Conservation (phyloP, 1,140 invertebrate species). For the Coenobita brevimanus region DNA sequence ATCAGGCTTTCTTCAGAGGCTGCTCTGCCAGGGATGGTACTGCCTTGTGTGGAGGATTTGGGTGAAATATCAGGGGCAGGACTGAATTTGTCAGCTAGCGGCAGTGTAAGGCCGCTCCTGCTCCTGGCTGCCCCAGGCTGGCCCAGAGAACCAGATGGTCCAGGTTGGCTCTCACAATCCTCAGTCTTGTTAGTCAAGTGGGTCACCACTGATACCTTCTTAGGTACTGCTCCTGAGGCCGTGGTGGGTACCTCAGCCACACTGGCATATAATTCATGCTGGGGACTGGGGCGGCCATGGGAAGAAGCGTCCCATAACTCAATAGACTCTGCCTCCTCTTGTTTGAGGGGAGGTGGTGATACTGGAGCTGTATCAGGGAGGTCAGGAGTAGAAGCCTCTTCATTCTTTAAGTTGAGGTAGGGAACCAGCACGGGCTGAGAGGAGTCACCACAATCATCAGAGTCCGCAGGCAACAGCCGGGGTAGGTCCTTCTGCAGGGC, state of each 20-base stretch:
- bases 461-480: slow-evolving; percentile 8
- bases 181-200: not conserved
- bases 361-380: not conserved
- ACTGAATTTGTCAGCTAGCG: not conserved
- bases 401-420: slow-evolving; percentile 41
- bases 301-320: slow-evolving; percentile 41
- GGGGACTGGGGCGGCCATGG: not conserved
- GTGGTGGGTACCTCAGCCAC: not conserved
- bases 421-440: slow-evolving; percentile 28
- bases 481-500: slow-evolving; percentile 27
- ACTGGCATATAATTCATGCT: not conserved
- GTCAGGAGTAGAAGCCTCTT: slow-evolving; percentile 32
- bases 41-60: not conserved
- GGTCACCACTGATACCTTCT: not conserved
- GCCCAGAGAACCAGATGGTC: too few relatives aligned
- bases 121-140: not conserved
- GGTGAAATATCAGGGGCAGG: not conserved
- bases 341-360: slow-evolving; percentile 14
- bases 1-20: not conserved
- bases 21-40: not conserved
- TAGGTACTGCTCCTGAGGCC: slow-evolving; percentile 44
- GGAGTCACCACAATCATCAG: slow-evolving; percentile 40
- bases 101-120: not conserved
- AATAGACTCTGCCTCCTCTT: slow-evolving; percentile 39
- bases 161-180: too few relatives aligned